Evolutionary conservation across 92 coral and sea anemone genomes (phyloP).

Genomic region (Palythoa grandis): DNA sequence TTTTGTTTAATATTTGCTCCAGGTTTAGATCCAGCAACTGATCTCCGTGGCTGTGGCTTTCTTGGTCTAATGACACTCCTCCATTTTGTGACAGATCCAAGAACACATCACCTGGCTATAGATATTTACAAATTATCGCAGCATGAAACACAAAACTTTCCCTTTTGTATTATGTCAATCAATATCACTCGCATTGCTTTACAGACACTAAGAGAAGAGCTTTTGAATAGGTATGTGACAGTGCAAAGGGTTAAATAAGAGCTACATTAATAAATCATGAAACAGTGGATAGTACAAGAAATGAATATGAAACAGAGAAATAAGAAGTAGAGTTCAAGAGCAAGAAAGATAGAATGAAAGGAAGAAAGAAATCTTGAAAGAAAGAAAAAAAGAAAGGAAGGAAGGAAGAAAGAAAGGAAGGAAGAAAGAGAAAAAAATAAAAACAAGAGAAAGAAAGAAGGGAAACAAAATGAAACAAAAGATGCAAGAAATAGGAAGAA

Average conservation of each 20-base stretch:
- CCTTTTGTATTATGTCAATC: slow-evolving; percentile 95
- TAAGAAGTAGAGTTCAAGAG: not conserved
- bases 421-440: no score
- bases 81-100: slow-evolving; percentile 80
- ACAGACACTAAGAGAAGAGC: slow-evolving; percentile 89
- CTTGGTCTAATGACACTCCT: slow-evolving; percentile 90
- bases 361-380: not conserved
- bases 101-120: slow-evolving; percentile 80
- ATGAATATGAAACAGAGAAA: not conserved
- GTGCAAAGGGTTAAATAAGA: not conserved
- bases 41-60: slow-evolving; percentile 95
- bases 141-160: slow-evolving; percentile 97
- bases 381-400: not conserved
- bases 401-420: not conserved
- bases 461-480: no score
- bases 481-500: no score
- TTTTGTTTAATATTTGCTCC: not conserved
- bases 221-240: slow-evolving; percentile 81
- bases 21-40: slow-evolving; percentile 98
- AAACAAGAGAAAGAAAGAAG: not conserved
- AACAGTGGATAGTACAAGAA: no score
- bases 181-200: slow-evolving; percentile 96
- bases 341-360: not conserved
- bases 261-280: no score
- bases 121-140: slow-evolving; percentile 92